phyloP scores from a whole-genome alignment of 1,140 invertebrate genomes.

The Ericerus pela region DNA sequence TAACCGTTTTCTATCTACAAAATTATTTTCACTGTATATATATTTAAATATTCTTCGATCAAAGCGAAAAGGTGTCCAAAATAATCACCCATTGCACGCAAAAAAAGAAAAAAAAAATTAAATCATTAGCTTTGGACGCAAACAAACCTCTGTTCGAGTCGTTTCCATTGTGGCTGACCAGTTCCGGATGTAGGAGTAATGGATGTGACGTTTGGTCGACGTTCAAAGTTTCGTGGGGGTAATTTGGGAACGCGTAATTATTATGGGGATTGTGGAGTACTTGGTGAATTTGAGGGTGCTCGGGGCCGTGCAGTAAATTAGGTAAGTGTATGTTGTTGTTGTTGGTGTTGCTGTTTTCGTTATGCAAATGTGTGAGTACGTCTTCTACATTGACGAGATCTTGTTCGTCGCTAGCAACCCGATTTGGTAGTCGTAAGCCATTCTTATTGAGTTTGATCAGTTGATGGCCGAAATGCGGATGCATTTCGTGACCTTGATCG shows the following conservation, averaged over 20 bases:
- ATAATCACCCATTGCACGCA: too few relatives aligned
- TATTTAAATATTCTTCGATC: too few relatives aligned
- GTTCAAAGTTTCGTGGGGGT: conserved; percentile 7
- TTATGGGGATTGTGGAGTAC: conserved; percentile 5
- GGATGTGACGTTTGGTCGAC: conserved; percentile 5
- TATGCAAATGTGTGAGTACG: not conserved
- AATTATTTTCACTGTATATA: too few relatives aligned
- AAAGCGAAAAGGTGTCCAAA: too few relatives aligned
- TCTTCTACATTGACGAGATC: not conserved
- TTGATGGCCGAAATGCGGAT: not conserved
- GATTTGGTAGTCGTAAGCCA: not conserved
- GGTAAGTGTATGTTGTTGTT: conserved; percentile 4
- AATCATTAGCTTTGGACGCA: too few relatives aligned
- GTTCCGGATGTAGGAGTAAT: conserved; percentile 1
- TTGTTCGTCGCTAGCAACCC: conserved; percentile 1
- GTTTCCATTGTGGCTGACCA: not conserved
- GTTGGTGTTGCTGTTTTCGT: too few relatives aligned
- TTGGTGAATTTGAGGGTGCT: not conserved
- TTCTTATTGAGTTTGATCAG: not conserved
- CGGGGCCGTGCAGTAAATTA: not conserved
- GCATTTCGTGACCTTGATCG: conserved; percentile 4
- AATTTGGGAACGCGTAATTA: conserved; percentile 3
- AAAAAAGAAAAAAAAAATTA: too few relatives aligned
- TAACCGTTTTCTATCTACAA: too few relatives aligned
- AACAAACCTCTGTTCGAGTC: conserved; percentile 4